These are phyloP conservation scores for Hirtodrosophila cameraria DNA, from an alignment of 2,888 invertebrate genomes.

Conservation along the genomic window DNA sequence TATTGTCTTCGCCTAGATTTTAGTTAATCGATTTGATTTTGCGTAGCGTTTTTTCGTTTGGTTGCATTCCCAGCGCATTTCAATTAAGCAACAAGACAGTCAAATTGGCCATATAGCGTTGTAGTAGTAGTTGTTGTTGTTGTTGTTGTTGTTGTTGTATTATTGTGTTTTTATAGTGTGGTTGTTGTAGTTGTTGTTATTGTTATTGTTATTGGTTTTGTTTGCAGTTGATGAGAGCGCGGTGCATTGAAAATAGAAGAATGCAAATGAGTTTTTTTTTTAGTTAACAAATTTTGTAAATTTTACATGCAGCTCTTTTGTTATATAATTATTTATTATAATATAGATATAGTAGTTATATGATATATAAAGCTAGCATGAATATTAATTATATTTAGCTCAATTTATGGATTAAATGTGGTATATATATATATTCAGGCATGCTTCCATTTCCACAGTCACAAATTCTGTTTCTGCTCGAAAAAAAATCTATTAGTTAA, in stretches of 20 bases:
- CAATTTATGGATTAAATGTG: conserved; percentile 19
- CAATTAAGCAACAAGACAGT: conserved; percentile 73
- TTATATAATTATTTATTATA: conserved; percentile 28
- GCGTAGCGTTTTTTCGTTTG: conserved; percentile 46
- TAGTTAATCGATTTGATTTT: conserved; percentile 45
- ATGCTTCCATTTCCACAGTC: too few relatives aligned
- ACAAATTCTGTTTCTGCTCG: too few relatives aligned
- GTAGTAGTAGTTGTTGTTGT: conserved; percentile 49
- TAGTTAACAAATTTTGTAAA: conserved; percentile 66
- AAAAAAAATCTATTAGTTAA: too few relatives aligned
- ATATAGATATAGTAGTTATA: conserved; percentile 43
- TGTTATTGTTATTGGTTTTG: conserved; percentile 29
- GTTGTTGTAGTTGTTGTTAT: conserved; percentile 42
- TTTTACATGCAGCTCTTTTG: conserved; percentile 53
- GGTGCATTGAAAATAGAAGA: conserved; percentile 79
- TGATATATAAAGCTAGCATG: conserved; percentile 59
- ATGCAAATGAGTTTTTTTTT: conserved; percentile 76
- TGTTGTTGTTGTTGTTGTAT: conserved; percentile 40
- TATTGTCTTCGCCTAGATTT: conserved; percentile 93
- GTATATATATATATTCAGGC: conserved; percentile 12
- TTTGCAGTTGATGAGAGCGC: conserved; percentile 73
- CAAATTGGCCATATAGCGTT: conserved; percentile 72
- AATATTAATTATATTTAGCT: conserved; percentile 35
- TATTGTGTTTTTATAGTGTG: conserved; percentile 36
- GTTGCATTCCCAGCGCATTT: conserved; percentile 73